Conservation (phyloP, 2,888 invertebrate species). For the Hirudinaria manillensis region DNA sequence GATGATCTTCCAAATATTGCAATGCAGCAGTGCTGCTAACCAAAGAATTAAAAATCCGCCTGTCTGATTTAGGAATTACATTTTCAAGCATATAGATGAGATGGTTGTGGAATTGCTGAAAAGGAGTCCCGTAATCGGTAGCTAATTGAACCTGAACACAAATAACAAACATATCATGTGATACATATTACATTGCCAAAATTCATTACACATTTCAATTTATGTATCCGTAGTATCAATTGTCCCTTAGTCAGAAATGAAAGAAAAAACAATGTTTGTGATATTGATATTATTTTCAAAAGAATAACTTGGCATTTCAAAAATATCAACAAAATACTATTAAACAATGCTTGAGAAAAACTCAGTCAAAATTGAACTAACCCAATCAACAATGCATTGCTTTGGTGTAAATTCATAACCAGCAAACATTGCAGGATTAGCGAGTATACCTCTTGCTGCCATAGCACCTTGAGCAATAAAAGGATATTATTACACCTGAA, state of each 20-base stretch:
- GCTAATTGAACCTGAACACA: slow-evolving; percentile 54
- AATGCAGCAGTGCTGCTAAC: slow-evolving; percentile 38
- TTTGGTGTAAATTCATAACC: slow-evolving; percentile 67
- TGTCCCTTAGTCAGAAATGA: too few relatives aligned
- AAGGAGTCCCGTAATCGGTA: slow-evolving; percentile 64
- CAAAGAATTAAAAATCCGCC: slow-evolving; percentile 67
- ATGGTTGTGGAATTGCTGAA: slow-evolving; percentile 88
- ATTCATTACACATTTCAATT: neutral
- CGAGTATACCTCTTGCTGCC: slow-evolving; percentile 81
- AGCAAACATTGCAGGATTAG: slow-evolving; percentile 82
- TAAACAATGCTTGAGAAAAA: too few relatives aligned
- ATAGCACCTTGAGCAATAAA: slow-evolving; percentile 65
- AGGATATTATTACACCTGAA: neutral
- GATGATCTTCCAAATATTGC: slow-evolving; percentile 37
- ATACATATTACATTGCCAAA: too few relatives aligned
- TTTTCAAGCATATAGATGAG: slow-evolving; percentile 90
- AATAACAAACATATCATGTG: neutral
- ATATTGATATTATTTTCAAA: too few relatives aligned
- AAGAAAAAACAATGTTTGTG: too few relatives aligned
- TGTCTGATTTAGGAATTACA: slow-evolving; percentile 67
- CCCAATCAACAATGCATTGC: slow-evolving; percentile 75
- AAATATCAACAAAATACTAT: too few relatives aligned
- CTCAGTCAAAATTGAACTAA: slow-evolving; percentile 43
- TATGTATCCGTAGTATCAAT: neutral
- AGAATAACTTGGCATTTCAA: too few relatives aligned